phyloP scores from a whole-genome alignment of 2,113 vertebrate species.

The Aix galericulata region DNA sequence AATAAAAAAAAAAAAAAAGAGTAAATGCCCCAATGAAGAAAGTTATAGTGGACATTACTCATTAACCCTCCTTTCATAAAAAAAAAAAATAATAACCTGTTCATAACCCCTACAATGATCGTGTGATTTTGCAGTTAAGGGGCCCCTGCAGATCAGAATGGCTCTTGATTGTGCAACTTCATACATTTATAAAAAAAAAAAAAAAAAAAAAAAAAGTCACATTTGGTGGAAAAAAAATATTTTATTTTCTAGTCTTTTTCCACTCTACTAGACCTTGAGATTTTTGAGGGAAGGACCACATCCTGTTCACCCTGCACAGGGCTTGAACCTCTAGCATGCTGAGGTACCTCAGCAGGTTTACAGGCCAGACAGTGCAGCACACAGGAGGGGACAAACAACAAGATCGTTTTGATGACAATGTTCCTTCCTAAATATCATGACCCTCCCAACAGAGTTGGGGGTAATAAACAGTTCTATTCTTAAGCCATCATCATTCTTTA shows the following conservation, averaged over 20 bases:
- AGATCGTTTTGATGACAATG: fast-evolving
- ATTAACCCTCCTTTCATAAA: background rate
- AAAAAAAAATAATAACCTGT: background rate
- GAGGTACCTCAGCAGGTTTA: background rate
- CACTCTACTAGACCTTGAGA: background rate
- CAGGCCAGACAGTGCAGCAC: background rate
- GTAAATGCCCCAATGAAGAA: background rate
- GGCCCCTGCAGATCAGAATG: background rate
- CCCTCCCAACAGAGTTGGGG: background rate
- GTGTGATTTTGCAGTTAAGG: background rate
- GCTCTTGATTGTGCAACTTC: background rate
- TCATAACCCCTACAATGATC: background rate
- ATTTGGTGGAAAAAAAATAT: background rate
- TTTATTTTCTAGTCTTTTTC: background rate
- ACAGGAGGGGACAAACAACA: background rate
- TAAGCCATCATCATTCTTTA: background rate
- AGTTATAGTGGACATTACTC: background rate
- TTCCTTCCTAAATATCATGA: background rate
- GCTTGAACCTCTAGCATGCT: background rate
- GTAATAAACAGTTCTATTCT: background rate
- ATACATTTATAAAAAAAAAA: background rate
- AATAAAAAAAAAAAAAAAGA: background rate
- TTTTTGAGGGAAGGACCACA: background rate
- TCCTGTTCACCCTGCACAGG: background rate
- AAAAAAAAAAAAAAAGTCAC: background rate